Base-by-base conservation (phyloP, 2,797 vertebrate genomes). In the Melanotaenia pygmaea region DNA sequence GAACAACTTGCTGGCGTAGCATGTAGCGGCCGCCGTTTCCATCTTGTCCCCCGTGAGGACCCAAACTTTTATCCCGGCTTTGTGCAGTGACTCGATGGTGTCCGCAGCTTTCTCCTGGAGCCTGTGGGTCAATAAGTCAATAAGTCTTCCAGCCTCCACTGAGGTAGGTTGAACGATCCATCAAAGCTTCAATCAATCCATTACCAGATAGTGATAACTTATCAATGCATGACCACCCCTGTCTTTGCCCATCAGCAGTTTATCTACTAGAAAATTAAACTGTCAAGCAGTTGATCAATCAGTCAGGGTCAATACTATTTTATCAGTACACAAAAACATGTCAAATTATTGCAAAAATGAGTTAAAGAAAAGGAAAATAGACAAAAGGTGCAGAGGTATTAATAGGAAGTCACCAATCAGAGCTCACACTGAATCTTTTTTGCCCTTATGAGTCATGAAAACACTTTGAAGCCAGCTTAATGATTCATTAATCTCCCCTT, bases 41-140 rank as follows among this genome's bases (percentile, higher is more conserved):
- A 99, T 99, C 93, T 99, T 99, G 94, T 99, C 98, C 34, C 98
- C 98, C 0, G 98, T 99, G 70, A 99, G 94, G 72, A 99, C 98
- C 98, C 98, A 99, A 37, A 99, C 97, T 83, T 99, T 99, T 89
- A 99, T 98, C 56, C 98, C 98, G 0, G 98, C 98, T 90, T 98
- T 98, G 92, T 99, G 98, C 60, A 99, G 95, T 0, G 97, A 94
- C 92, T 99, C 98, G 6, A 99, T 98, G 85, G 98, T 99, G 87
- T 99, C 98, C 0, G 98, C 97, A 0, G 97, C 98, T 88, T 99
- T 99, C 88, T 99, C 98, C 93, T 99, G 98, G 30, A 99, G 95
- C 84, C 98, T 99, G 91, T 8, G 1, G 22, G 59, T 85, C 83
- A 66, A 91, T 88, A 89, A 77, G 77, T 85, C 88, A 63, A 91